These are phyloP conservation scores for Matsumurasca onukii DNA, from an alignment of 1,140 invertebrate genomes.

Conservation along the genomic window DNA sequence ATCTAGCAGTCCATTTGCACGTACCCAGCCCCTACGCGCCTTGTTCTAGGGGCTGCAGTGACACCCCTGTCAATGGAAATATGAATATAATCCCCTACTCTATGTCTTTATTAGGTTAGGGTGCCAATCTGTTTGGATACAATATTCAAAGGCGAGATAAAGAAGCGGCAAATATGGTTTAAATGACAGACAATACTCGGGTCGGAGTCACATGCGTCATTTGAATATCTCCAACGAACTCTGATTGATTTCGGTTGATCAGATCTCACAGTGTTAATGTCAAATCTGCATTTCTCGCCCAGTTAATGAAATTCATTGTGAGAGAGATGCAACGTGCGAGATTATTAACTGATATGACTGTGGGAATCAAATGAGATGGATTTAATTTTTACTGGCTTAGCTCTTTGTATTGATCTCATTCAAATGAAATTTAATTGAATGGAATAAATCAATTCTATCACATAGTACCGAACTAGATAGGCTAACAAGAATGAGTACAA, in stretches of 20 bases:
- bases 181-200: background rate
- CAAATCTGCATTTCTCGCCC: slow-evolving; percentile 13
- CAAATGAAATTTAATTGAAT: too few relatives aligned
- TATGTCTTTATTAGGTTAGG: slow-evolving; percentile 25
- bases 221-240: slow-evolving; percentile 20
- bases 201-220: background rate
- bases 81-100: slow-evolving; percentile 26
- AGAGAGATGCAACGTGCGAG: too few relatives aligned
- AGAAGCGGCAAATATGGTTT: slow-evolving; percentile 19
- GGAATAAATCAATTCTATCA: too few relatives aligned
- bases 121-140: slow-evolving; percentile 22
- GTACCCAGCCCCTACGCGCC: too few relatives aligned
- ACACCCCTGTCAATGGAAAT: slow-evolving; percentile 11
- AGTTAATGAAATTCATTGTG: slow-evolving; percentile 7
- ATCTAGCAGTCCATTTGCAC: too few relatives aligned
- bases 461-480: too few relatives aligned
- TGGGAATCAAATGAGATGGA: too few relatives aligned
- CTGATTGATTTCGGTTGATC: slow-evolving; percentile 19
- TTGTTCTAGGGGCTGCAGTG: too few relatives aligned
- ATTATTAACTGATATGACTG: too few relatives aligned
- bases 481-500: too few relatives aligned
- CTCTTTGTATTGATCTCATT: too few relatives aligned
- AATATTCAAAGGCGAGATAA: slow-evolving; percentile 17
- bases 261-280: slow-evolving; percentile 1
- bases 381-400: too few relatives aligned